phyloP scores from a whole-genome alignment of 2,113 vertebrate genomes.

The Pongo abelii region DNA sequence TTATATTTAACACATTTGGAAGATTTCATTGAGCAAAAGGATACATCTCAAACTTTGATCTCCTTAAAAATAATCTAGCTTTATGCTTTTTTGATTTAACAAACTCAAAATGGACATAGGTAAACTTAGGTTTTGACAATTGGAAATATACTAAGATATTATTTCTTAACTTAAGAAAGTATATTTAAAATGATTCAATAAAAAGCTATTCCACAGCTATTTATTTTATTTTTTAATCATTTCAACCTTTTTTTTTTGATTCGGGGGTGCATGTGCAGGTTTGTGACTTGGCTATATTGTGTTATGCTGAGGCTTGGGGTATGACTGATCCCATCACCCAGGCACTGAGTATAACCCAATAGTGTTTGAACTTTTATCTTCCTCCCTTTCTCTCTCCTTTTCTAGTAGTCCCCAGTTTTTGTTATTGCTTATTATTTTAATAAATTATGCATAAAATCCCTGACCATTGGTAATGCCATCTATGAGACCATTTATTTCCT shows the following conservation, averaged over 20 bases:
- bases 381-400: too few species aligned
- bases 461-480: not conserved
- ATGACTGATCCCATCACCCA: too few species aligned
- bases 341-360: too few species aligned
- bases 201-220: not conserved
- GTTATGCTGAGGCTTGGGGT: too few species aligned
- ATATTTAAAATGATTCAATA: not conserved
- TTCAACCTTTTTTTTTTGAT: too few species aligned
- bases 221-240: too few species aligned
- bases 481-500: not conserved
- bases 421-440: not conserved
- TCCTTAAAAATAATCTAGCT: not conserved
- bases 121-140: not conserved
- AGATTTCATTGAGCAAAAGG: not conserved
- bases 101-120: not conserved
- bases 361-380: too few species aligned
- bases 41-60: not conserved
- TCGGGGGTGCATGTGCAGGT: too few species aligned
- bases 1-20: not conserved
- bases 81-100: slow-evolving; percentile 31
- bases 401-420: too few species aligned
- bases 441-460: not conserved
- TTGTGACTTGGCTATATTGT: too few species aligned
- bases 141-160: not conserved
- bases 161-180: not conserved